Evolutionary conservation across 2,888 invertebrate species (phyloP).

Genomic region (Habroteleia sp.): DNA sequence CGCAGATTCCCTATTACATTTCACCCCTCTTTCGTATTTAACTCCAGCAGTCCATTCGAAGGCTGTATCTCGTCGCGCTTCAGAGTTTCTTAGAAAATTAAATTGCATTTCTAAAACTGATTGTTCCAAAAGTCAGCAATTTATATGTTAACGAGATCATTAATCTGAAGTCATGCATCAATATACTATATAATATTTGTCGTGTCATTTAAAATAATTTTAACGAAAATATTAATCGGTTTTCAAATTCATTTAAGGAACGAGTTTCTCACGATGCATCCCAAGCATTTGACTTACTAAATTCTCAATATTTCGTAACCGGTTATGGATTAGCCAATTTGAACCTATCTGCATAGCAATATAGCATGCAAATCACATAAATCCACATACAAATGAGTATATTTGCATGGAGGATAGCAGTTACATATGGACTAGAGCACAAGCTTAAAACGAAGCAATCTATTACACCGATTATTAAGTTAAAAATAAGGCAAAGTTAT

Average conservation of each 20-base stretch:
- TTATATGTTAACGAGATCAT: constrained; percentile 78
- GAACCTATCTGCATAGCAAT: constrained; percentile 33
- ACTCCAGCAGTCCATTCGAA: constrained; percentile 70
- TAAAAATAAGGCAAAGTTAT: no score
- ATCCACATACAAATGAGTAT: constrained; percentile 45
- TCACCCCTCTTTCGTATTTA: constrained; percentile 60
- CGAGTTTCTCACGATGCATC: no score
- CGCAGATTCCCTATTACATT: constrained; percentile 57
- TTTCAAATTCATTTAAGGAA: no score
- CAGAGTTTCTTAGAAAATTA: constrained; percentile 78
- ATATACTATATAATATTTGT: constrained; percentile 3
- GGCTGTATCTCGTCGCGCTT: constrained; percentile 76
- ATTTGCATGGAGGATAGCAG: constrained; percentile 32
- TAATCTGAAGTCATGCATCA: constrained; percentile 76
- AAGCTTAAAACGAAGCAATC: not conserved
- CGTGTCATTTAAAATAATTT: no score
- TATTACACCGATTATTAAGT: no score
- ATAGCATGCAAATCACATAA: constrained; percentile 44
- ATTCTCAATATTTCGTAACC: constrained; percentile 5
- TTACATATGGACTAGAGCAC: not conserved
- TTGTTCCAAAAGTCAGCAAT: constrained; percentile 77
- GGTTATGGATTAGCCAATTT: constrained; percentile 35
- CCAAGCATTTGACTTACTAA: constrained; percentile 20
- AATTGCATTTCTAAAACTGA: constrained; percentile 76
- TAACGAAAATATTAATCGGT: not conserved